Base-by-base conservation (phyloP, 2,113 vertebrate genomes). In the Corynorhinus townsendii region DNA sequence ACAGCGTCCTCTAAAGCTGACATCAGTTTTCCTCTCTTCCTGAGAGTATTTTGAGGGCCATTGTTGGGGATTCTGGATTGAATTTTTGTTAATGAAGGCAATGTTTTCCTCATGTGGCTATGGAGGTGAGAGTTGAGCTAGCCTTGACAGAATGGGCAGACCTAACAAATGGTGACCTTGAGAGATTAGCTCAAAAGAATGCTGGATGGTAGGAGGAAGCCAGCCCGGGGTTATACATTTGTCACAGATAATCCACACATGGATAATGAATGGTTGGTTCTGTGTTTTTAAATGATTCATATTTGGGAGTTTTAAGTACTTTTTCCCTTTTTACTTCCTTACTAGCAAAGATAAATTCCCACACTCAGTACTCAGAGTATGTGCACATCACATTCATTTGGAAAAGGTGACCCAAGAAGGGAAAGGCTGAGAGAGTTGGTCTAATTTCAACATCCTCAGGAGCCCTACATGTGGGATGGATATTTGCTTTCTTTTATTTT, bases 281-380 rank as follows among this genome's bases (percentile, higher is more conserved):
- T 82, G 30, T 93, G 75, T 56, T 94, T 91, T 81, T 84, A 24
- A 87, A 52, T 88, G 82, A 86, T 86, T 91, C 75, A 40, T n/a
- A 28, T 59, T 71, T 86, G 73, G 66, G 64, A 33, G 49, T 80
- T 82, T 88, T 71, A 88, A 89, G 45, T 59, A n/a, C 73, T 72
- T 81, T 66, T 49, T 30, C 68, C n/a, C 38, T 62, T 94, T 77
- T 88, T 38, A 71, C n/a, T 96, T 95, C 54, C 69, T 89, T 71
- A 77, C 35, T 64, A 66, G 81, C 40, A 64, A 79, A 26, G 64
- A 73, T 80, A 56, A 75, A 83, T 72, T 56, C 40, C 89, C 30
- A 76, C 11, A 8, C 43, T 87, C 9, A 54, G 69, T 77, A 64
- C 59, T 56, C 35, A 89, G 62, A 66, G 62, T 19, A 52, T 22